A percentile compares a stretch with the other conserved stretches of the same genome.
These are phyloP conservation scores for Orchesella cincta DNA, from an alignment of 1,140 invertebrate genomes.

Conservation along the genomic window DNA sequence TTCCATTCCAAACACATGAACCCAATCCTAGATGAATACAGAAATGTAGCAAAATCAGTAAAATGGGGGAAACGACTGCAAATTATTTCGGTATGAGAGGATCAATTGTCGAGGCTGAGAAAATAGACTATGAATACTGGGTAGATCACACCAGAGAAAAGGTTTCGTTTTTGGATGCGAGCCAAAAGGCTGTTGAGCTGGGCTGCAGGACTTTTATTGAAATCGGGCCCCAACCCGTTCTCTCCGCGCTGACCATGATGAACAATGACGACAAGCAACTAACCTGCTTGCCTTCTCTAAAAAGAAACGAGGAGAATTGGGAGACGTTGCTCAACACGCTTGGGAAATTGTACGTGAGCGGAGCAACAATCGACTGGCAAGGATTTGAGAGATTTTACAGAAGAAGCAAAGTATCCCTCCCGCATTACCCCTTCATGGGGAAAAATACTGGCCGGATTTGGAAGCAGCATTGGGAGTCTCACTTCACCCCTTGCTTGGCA, in stretches of 20 bases:
- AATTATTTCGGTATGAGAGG: background rate
- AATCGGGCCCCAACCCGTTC: conserved; percentile 14
- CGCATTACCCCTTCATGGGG: conserved; percentile 39
- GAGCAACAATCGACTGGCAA: background rate
- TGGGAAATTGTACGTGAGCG: background rate
- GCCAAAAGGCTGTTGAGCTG: background rate
- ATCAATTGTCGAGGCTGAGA: background rate
- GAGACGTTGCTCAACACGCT: background rate
- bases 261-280: background rate
- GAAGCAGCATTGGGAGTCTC: background rate
- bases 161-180: background rate
- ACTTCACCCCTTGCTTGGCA: conserved; percentile 37
- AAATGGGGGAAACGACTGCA: background rate
- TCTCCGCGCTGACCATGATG: conserved; percentile 4
- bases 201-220: background rate
- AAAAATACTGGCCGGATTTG: conserved; percentile 30
- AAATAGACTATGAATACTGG: background rate
- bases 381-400: background rate
- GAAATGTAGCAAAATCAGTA: background rate
- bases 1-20: conserved; percentile 4
- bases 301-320: background rate
- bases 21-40: background rate
- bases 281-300: conserved; percentile 8
- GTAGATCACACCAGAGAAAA: background rate
- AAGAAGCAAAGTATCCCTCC: background rate